Percentiles rank a stretch among this genome's conserved stretches.
These are phyloP conservation scores for Cheilosia impressa DNA, from an alignment of 2,888 invertebrate genomes.

Conservation along the genomic window DNA sequence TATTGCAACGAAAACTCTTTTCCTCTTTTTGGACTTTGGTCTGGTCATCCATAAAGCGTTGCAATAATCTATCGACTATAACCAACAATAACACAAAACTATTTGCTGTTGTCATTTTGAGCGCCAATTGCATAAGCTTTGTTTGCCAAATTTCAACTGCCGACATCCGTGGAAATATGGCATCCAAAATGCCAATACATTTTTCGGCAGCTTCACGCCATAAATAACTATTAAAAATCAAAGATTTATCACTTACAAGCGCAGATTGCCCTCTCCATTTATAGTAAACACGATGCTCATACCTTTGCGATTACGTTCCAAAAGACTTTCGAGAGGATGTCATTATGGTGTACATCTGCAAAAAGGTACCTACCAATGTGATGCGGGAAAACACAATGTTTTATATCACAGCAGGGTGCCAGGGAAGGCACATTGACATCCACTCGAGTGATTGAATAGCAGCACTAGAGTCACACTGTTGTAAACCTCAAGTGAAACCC, in stretches of 20 bases:
- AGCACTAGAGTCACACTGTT: conserved; percentile 68
- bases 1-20: no score
- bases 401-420: conserved; percentile 68
- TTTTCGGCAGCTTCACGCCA: conserved; percentile 16
- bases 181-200: background rate
- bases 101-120: no score
- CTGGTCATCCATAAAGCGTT: no score
- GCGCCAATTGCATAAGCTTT: no score
- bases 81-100: no score
- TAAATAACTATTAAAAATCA: conserved; percentile 38
- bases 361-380: conserved; percentile 30
- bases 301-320: conserved; percentile 67
- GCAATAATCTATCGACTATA: no score
- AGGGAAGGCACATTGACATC: conserved; percentile 61
- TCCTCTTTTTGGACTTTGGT: no score
- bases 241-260: conserved; percentile 67
- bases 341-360: conserved; percentile 69
- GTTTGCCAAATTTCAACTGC: no score
- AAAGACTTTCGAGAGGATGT: conserved; percentile 63
- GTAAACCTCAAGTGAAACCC: conserved; percentile 75
- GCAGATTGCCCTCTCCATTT: conserved; percentile 54
- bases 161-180: conserved; percentile 2
- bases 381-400: conserved; percentile 70
- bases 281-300: conserved; percentile 61
- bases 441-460: conserved; percentile 73